These are phyloP conservation scores for Calliphora vomitoria DNA, from an alignment of 2,888 invertebrate species.

Conservation along the genomic window DNA sequence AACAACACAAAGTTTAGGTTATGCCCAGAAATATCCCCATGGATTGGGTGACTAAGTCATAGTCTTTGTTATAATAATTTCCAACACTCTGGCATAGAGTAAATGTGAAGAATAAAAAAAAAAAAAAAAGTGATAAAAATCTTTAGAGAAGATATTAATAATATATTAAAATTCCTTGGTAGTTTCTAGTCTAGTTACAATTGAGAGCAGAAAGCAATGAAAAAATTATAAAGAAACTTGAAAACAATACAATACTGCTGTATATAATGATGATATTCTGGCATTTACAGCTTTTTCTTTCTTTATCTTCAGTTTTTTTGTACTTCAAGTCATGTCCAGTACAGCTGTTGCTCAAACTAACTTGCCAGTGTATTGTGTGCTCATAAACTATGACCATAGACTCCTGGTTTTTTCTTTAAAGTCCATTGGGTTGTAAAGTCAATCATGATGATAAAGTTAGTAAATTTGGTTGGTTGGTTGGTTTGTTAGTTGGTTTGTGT, in stretches of 20 bases:
- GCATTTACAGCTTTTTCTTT: constrained; percentile 49
- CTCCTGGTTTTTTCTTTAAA: constrained; percentile 15
- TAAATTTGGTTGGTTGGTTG: constrained; percentile 3
- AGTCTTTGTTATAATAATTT: constrained; percentile 55
- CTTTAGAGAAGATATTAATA: constrained; percentile 63
- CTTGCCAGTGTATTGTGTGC: constrained; percentile 28
- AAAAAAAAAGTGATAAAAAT: constrained; percentile 61
- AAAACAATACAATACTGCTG: constrained; percentile 46
- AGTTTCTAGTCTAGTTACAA: constrained; percentile 47
- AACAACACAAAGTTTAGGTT: constrained; percentile 41
- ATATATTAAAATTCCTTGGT: constrained; percentile 70
- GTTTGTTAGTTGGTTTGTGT: neutral
- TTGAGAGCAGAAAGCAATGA: constrained; percentile 32
- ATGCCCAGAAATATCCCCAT: constrained; percentile 38
- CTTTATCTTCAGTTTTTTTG: constrained; percentile 13
- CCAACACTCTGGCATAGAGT: constrained; percentile 41
- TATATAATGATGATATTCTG: constrained; percentile 51
- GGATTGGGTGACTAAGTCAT: constrained; percentile 27
- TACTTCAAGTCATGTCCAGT: constrained; percentile 60
- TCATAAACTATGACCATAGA: constrained; percentile 21
- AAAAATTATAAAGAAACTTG: constrained; percentile 31
- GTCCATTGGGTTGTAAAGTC: constrained; percentile 58
- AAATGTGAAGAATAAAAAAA: constrained; percentile 11
- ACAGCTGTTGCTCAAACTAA: constrained; percentile 69
- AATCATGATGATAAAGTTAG: constrained; percentile 52